Evolutionary conservation across 2,113 vertebrate genomes (phyloP), one percentile per base, ranked within the genome.

Genomic region (Cyphomyrus discorhynchus): DNA sequence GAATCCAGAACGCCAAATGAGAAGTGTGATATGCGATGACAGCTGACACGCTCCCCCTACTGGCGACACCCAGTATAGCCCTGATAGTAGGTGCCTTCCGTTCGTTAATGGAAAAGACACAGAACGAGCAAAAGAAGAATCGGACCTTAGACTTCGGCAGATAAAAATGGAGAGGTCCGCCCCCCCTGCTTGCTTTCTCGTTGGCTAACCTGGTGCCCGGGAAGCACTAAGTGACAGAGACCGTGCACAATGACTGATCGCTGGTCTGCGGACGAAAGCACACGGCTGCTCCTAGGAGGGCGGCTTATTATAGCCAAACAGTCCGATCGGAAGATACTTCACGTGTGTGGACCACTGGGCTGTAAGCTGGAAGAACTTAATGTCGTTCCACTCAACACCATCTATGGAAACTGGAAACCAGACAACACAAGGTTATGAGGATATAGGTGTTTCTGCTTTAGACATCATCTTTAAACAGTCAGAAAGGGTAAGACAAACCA

Each of bases 351-450:
- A 80, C 89, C 89, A 89, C 53, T 89, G 89, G 45, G 89, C 89
- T 27, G 89, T 80, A 24, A 89, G 80, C 80, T 89, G 89, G 89
- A 89, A 89, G 80, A 89, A 89, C 80, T 89, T 89, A 21, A 89
- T 80, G 50, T 89, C 89, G 49, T 49, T 89, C 89, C 89, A 89
- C 80, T 89, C 89, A 39, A 85, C 77, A 2, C 89, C 89, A 52
- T 89, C 89, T 45, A 89, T 45, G 42, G 89, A 89, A 84, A 89
- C 89, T 89, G 24, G 39, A 84, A 13, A 47, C n/a, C 19, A 82
- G 15, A 53, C 8, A 17, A 13, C 7, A 19, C 74, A 19, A 19
- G 31, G 74, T n/a, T 80, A 31, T 31, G n/a, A 70, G 62, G n/a
- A 31, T 70, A 13, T 13, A 27, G 62, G 62, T 1, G 10, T 70